These are phyloP conservation scores for Esox lucius DNA, from an alignment of 2,797 vertebrate species.

Conservation along the genomic window DNA sequence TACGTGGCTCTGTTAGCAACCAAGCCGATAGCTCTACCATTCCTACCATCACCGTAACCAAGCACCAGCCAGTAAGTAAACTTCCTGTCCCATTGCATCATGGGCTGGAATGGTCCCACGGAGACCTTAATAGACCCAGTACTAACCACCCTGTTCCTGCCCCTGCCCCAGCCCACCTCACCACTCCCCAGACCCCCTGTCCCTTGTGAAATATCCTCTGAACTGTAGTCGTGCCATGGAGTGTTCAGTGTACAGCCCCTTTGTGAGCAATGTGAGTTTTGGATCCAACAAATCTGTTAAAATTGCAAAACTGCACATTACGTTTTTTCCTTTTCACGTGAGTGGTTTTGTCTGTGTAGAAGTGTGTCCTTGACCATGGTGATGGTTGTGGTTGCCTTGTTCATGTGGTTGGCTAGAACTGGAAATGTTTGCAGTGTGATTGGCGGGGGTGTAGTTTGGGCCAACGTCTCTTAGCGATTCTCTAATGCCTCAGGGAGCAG, in stretches of 20 bases:
- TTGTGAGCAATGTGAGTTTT: slow-evolving; percentile 60
- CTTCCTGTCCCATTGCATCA: slow-evolving; percentile 52
- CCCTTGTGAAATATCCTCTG: slow-evolving; percentile 50
- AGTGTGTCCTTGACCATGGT: slow-evolving; percentile 30
- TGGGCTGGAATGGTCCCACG: slow-evolving; percentile 45
- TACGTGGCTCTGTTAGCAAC: slow-evolving; percentile 72
- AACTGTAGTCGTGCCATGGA: slow-evolving; percentile 54
- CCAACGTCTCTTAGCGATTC: slow-evolving; percentile 9
- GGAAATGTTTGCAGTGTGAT: slow-evolving; percentile 39
- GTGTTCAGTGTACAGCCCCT: slow-evolving; percentile 44
- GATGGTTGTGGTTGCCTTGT: slow-evolving; percentile 35
- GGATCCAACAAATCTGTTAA: slow-evolving; percentile 24
- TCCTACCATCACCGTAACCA: slow-evolving; percentile 78
- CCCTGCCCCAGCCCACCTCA: slow-evolving; percentile 48
- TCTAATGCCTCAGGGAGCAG: slow-evolving; percentile 29
- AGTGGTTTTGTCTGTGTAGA: background rate
- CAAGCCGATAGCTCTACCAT: slow-evolving; percentile 73
- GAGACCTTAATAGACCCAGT: slow-evolving; percentile 47
- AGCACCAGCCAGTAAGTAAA: slow-evolving; percentile 79
- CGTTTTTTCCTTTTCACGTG: slow-evolving; percentile 41
- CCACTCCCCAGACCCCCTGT: slow-evolving; percentile 32
- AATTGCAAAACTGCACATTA: slow-evolving; percentile 52
- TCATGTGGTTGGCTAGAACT: slow-evolving; percentile 37
- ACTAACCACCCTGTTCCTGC: slow-evolving; percentile 34
- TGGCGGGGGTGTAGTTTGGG: background rate